Percentiles rank a stretch among this genome's conserved stretches.
Evolutionary conservation across 1,140 invertebrate genomes (phyloP).

Genomic region (Drosophila asahinai): DNA sequence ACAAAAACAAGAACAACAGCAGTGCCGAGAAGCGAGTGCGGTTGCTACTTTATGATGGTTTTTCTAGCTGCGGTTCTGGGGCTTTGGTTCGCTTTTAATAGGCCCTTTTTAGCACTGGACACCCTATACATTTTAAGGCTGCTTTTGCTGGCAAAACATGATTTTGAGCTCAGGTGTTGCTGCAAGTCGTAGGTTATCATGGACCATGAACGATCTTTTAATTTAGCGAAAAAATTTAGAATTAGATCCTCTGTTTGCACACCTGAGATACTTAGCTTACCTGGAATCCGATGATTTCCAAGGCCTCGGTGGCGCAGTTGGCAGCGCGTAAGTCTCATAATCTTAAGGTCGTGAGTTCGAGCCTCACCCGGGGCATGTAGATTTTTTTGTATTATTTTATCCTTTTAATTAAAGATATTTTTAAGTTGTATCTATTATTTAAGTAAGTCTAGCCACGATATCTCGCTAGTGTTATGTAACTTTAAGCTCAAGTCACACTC

Average conservation of each 20-base stretch:
- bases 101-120: constrained; percentile 16
- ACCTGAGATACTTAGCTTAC: neutral
- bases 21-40: constrained; percentile 5
- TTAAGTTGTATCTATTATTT: neutral
- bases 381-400: constrained; percentile 85
- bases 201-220: neutral
- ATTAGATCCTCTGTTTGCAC: neutral
- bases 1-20: constrained; percentile 43
- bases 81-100: constrained; percentile 28
- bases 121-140: constrained; percentile 6
- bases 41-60: constrained; percentile 40
- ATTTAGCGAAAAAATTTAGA: neutral
- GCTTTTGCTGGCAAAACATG: neutral
- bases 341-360: constrained; percentile 98
- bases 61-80: constrained; percentile 33
- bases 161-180: constrained; percentile 9
- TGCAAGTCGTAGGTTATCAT: neutral
- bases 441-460: too few species aligned
- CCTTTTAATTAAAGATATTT: neutral
- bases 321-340: constrained; percentile 98
- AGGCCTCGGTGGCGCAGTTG: constrained; percentile 95
- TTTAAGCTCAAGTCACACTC: neutral
- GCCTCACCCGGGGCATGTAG: constrained; percentile 94
- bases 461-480: fast-evolving
- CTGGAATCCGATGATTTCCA: neutral